Base-by-base conservation (phyloP, 2,113 vertebrate species). In the Rhipidura dahli region DNA sequence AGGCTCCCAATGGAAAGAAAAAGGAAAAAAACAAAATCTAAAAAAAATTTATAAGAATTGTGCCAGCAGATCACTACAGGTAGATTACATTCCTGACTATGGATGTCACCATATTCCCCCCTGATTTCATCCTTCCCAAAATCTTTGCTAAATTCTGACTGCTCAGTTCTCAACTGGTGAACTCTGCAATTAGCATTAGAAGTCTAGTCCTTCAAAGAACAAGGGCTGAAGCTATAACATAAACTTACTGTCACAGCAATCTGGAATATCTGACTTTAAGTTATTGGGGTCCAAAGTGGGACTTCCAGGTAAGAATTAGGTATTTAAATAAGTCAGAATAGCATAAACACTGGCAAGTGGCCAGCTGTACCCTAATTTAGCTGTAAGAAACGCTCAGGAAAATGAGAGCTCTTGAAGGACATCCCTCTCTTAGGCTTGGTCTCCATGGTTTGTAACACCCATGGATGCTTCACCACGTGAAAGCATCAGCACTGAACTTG, bases 391-490 rank as follows among this genome's bases (percentile, higher is more conserved):
- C 7, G 5, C 6, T 79, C 9, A 71, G 31, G 47, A 57, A 82
- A 69, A 15, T 30, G 17, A 64, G 22, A 77, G 1, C 17, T 77
- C 27, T n/a, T 59, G 40, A 60, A 8, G 33, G 19, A 39, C 5
- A 54, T 22, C 5, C 7, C 14, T 56, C 45, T 60, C 26, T 14
- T 20, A 56, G 23, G 6, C 13, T 80, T 71, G 12, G 4, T 86
- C 7, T 19, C 17, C 6, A 2, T 14, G 5, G 44, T 78, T 50
- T 73, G 4, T 13, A 33, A 31, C 7, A 40, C 5, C 5, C 66
- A 10, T 9, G 33, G 23, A 27, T 15, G 18, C 3, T 20, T 21
- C 3, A 6, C 7, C 20, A 16, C 0, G 0, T 28, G n/a, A 54
- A 84, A 66, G 2, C 22, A 6, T 30, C 44, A 54, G 44, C 0